Evolutionary conservation across 2,888 invertebrate genomes (phyloP).

Genomic region (Trissoscelio sp.): DNA sequence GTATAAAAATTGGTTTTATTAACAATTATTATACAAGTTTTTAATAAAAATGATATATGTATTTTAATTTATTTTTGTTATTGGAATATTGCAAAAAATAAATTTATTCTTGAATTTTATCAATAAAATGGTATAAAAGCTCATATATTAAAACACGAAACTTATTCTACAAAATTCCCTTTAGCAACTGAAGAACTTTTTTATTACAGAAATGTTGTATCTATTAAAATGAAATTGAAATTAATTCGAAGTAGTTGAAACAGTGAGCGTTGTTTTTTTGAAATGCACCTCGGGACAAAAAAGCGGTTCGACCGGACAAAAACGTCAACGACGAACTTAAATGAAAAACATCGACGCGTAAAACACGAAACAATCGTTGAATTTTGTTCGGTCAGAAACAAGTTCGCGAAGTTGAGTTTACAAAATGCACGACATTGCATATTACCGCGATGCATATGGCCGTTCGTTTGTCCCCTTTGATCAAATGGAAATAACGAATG

Average conservation of each 20-base stretch:
- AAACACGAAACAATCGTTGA: constrained; percentile 44
- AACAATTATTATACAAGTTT: too few relatives aligned
- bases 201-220: too few relatives aligned
- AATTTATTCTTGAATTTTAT: too few relatives aligned
- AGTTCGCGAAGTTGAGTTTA: constrained; percentile 50
- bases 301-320: neutral
- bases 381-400: constrained; percentile 37
- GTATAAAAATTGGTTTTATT: too few relatives aligned
- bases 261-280: neutral
- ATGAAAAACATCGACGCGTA: constrained; percentile 20
- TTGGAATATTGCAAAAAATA: too few relatives aligned
- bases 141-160: too few relatives aligned
- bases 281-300: neutral
- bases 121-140: too few relatives aligned
- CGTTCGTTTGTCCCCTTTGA: constrained; percentile 61
- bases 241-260: constrained; percentile 6
- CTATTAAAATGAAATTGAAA: too few relatives aligned
- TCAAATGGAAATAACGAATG: constrained; percentile 65
- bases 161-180: too few relatives aligned
- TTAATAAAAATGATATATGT: too few relatives aligned
- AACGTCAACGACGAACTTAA: constrained; percentile 25
- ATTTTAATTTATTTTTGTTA: too few relatives aligned
- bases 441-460: constrained; percentile 55
- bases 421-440: constrained; percentile 52
- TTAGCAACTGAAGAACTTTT: too few relatives aligned